phyloP scores from a whole-genome alignment of 1,140 invertebrate species.

The Sesamia nonagrioides region DNA sequence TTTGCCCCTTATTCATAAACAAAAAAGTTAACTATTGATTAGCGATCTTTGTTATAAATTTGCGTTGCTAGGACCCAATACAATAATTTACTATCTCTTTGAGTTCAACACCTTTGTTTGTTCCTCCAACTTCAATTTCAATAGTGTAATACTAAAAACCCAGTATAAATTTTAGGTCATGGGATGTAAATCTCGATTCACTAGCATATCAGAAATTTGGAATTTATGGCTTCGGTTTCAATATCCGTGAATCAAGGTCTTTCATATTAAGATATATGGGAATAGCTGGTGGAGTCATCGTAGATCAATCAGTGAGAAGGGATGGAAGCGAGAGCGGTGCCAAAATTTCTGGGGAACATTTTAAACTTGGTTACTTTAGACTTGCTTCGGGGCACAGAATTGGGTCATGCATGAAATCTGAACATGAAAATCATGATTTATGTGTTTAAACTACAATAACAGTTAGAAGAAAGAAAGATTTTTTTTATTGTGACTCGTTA shows the following conservation, averaged over 20 bases:
- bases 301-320: conserved; percentile 39
- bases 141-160: conserved; percentile 1
- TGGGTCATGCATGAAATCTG: not conserved
- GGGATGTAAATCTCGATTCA: conserved; percentile 43
- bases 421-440: no score
- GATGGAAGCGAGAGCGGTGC: conserved; percentile 10
- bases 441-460: no score
- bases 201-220: not conserved
- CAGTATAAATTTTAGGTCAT: conserved; percentile 27
- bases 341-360: conserved; percentile 26
- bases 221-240: conserved; percentile 45
- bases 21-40: no score
- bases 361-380: conserved; percentile 28
- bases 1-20: no score
- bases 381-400: not conserved
- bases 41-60: no score
- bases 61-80: no score
- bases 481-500: no score
- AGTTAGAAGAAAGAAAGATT: no score
- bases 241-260: conserved; percentile 52
- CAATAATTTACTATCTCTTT: no score
- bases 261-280: conserved; percentile 46
- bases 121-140: not conserved
- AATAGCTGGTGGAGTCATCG: conserved; percentile 31
- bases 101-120: not conserved